Conservation (phyloP, 2,113 vertebrate species). For the Castor canadensis region DNA sequence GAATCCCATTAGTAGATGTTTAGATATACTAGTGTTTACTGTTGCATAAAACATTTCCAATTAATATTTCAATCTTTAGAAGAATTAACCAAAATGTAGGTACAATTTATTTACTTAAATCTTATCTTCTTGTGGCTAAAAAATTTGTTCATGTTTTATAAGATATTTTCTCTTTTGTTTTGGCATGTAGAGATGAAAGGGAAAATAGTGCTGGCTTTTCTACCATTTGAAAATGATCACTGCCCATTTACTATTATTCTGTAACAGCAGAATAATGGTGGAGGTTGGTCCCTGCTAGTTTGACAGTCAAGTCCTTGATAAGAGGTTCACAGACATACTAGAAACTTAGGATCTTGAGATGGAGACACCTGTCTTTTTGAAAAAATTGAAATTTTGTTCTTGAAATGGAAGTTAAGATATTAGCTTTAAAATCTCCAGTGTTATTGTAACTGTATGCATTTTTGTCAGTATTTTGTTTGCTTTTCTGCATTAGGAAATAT, state of each 20-base stretch:
- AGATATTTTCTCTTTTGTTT: not conserved
- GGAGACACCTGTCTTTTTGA: not conserved
- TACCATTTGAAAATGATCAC: not conserved
- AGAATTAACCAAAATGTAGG: not conserved
- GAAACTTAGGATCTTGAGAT: not conserved
- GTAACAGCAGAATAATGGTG: not conserved
- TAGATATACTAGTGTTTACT: not conserved
- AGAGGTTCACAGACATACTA: not conserved
- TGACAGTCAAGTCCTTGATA: not conserved
- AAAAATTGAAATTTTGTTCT: not conserved
- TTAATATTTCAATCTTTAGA: not conserved
- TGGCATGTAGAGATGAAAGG: not conserved
- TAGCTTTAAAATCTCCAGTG: not conserved
- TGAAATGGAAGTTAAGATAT: not conserved
- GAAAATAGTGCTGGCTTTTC: not conserved
- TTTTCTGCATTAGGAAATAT: not conserved
- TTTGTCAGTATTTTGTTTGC: not conserved
- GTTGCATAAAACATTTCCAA: not conserved
- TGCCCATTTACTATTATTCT: not conserved
- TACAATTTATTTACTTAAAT: not conserved
- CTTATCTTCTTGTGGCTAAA: not conserved
- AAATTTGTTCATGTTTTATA: not conserved
- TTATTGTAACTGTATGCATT: not conserved
- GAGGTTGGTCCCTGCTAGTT: not conserved
- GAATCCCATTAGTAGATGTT: too few species aligned